Evolutionary conservation across 2,888 invertebrate species (phyloP), one percentile per base, ranked within the genome.

Genomic region (Cosmopolites sordidus): DNA sequence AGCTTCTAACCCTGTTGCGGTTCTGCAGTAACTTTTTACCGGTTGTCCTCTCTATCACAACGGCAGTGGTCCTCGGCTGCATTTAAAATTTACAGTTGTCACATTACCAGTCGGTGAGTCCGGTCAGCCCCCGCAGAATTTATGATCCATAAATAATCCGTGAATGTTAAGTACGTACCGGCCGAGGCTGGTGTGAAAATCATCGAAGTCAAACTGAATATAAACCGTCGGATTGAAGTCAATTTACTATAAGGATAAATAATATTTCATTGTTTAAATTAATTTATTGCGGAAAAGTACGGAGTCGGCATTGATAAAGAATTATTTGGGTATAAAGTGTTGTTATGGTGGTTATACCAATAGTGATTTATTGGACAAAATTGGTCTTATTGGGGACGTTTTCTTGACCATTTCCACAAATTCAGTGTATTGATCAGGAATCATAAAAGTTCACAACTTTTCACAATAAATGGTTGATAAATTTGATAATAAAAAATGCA

Each of bases 1-100:
- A n/a, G n/a, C n/a, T n/a, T n/a, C 22, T 22, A 3, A 3, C 8
- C 8, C 22, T 22, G 22, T 3, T 22, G 22, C 8, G 22, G 22
- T 22, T 3, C 22, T 5, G 22, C 22, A 22, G 22, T 22, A 22
- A 5, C 8, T 22, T 22, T 22, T 22, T 22, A 22, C 22, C 22
- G 22, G 22, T 22, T 22, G 4, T 22, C 8, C 22, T 22, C 22
- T 22, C 3, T 22, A 53, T 56, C 55, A 54, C 51, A 53, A 53
- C 54, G 57, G 56, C 48, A 58, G 59, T 59, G 63, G 62, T 63
- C 64, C 62, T 61, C 61, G 60, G 60, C 62, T 61, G 60, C 64
- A 60, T 63, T 58, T 57, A 64, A 66, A 64, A 66, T 66, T 66
- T 66, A 66, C 60, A 59, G 66, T 65, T 66, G 66, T 66, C 66